Evolutionary conservation across 2,888 invertebrate species (phyloP).

Genomic region (Aleiodes leptofemur): DNA sequence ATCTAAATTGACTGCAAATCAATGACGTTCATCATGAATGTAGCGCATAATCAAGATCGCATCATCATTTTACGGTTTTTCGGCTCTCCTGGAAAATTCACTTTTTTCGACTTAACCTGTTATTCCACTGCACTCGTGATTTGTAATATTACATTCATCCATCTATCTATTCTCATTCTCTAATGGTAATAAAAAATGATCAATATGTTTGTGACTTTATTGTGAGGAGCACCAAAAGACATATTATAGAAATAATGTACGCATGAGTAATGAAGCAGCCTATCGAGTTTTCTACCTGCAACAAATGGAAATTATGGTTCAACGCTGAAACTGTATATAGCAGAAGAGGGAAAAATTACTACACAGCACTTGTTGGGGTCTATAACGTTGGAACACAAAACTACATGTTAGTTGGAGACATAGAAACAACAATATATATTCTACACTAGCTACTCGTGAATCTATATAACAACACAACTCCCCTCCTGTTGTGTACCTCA

Average conservation of each 20-base stretch:
- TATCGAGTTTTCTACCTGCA: conserved; percentile 37
- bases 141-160: too few relatives aligned
- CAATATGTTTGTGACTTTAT: too few relatives aligned
- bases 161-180: too few relatives aligned
- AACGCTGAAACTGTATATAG: conserved; percentile 2
- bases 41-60: too few relatives aligned
- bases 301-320: conserved; percentile 38
- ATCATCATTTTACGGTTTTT: too few relatives aligned
- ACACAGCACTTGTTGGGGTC: conserved; percentile 16
- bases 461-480: background rate
- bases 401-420: conserved; percentile 12
- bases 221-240: too few relatives aligned
- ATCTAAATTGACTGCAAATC: too few relatives aligned
- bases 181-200: too few relatives aligned
- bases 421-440: conserved; percentile 16
- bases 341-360: conserved; percentile 1
- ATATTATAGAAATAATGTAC: conserved; percentile 22
- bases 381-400: conserved; percentile 16
- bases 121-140: too few relatives aligned
- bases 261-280: conserved; percentile 43
- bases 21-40: too few relatives aligned
- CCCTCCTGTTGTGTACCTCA: background rate
- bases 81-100: too few relatives aligned
- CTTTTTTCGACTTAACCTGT: too few relatives aligned
- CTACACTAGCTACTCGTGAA: background rate